Base-by-base conservation (phyloP, 2,888 invertebrate genomes). In the Acrobeloides nanus region DNA sequence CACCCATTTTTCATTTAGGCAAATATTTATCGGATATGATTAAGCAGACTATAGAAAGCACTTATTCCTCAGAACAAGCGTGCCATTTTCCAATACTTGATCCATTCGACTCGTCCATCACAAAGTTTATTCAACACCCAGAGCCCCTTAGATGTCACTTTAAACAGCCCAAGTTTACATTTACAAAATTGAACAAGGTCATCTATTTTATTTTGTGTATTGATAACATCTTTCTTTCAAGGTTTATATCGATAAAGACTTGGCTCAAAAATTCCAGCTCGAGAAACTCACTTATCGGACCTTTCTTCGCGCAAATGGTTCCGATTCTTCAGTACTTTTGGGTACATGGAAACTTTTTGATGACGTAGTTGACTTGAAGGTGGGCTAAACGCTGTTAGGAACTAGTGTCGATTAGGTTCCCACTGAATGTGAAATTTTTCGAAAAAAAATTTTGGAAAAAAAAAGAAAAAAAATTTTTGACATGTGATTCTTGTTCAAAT, bases 31-130 rank as follows among this genome's bases (percentile, higher is more conserved):
- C 24, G 21, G 34, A 34, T 24, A 21, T 34, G 34, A 12, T 23
- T 34, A 12, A 34, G 24, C 24, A 23, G 12, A 21, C 21, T 12
- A 23, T 23, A 34, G n/a, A n/a, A n/a, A n/a, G n/a, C 20, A 44
- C 47, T 41, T 53, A 48, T 54, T 12, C 18, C 5, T 25, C 53
- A 5, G 41, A 27, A 7, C 61, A 60, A 32, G 23, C 40, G 8
- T 61, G 61, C 33, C 52, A 48, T 15, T 59, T 59, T 44, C 61
- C 61, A 2, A 45, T 50, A 31, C 51, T 56, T 12, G 27, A 61
- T 31, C 60, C 60, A 4, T 61, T 45, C 38, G 60, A 60, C 32
- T 38, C 49, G n/a, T 58, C 60, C 10, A 54, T 60, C 1, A 8
- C 42, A 21, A 24, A 35, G 5, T 58, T 45, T 44, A 31, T 60